A percentile compares a stretch with the other conserved stretches of the same genome.
Evolutionary conservation across 2,113 vertebrate species (phyloP).

Genomic region (Spea bombifrons): DNA sequence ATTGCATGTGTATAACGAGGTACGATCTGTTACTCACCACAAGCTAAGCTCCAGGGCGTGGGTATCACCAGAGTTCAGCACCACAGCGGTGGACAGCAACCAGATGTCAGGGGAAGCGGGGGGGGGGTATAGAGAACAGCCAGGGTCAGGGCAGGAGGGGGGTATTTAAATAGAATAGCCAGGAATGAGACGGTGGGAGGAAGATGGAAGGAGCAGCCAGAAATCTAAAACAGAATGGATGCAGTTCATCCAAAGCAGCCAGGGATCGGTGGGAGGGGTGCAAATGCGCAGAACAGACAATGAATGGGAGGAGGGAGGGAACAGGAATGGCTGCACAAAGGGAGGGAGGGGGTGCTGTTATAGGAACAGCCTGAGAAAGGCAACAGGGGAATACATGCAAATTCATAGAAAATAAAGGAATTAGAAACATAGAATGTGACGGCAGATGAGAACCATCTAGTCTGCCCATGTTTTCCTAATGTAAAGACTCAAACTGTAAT

Average conservation of each 20-base stretch:
- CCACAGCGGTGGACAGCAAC: constrained; percentile 34
- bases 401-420: too few species aligned
- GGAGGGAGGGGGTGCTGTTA: too few species aligned
- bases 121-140: not conserved
- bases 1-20: not conserved
- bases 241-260: not conserved
- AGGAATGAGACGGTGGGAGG: not conserved
- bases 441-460: too few species aligned
- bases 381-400: too few species aligned
- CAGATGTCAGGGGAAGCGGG: constrained; percentile 7
- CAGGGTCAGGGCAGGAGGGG: not conserved
- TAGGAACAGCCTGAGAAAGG: too few species aligned
- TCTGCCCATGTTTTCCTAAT: too few species aligned
- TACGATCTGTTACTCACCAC: not conserved
- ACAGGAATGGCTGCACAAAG: not conserved
- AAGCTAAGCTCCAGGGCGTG: constrained; percentile 11
- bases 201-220: not conserved
- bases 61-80: constrained; percentile 33
- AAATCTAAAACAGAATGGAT: not conserved
- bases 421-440: too few species aligned
- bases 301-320: constrained; percentile 8
- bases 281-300: constrained; percentile 12
- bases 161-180: not conserved
- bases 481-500: too few species aligned
- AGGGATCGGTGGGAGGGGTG: not conserved